These are phyloP conservation scores for Pyrocoelia pectoralis DNA, from an alignment of 2,888 invertebrate genomes.

Conservation along the genomic window DNA sequence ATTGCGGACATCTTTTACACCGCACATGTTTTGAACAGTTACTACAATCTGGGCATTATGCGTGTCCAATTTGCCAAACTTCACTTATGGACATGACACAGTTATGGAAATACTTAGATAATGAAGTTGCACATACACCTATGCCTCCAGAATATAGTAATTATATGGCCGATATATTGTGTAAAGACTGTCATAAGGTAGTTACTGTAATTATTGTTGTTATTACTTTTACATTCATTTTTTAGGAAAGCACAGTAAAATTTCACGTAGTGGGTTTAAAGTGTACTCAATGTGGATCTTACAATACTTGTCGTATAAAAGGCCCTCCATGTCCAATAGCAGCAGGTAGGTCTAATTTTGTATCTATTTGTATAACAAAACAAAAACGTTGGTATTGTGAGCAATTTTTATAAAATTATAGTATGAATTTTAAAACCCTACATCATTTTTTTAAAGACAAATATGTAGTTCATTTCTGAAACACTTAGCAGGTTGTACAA, in stretches of 20 bases:
- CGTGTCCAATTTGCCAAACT: constrained; percentile 88
- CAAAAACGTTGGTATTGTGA: too few species aligned
- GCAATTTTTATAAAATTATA: too few species aligned
- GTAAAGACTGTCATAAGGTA: constrained; percentile 93
- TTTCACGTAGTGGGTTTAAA: constrained; percentile 91
- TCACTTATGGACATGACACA: constrained; percentile 88
- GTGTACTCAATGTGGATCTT: constrained; percentile 87
- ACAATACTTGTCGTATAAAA: constrained; percentile 86
- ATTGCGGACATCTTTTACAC: constrained; percentile 89
- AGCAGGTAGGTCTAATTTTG: constrained; percentile 28
- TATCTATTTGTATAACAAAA: too few species aligned
- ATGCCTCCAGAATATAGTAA: constrained; percentile 86
- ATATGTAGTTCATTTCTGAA: too few species aligned
- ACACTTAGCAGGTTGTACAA: too few species aligned
- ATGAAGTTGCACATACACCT: constrained; percentile 80
- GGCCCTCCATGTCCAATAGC: constrained; percentile 59
- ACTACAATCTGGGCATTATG: constrained; percentile 79
- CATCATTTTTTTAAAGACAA: too few species aligned
- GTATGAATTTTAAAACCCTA: too few species aligned
- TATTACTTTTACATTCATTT: background rate
- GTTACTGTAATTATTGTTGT: background rate
- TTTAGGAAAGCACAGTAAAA: constrained; percentile 78
- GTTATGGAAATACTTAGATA: constrained; percentile 83
- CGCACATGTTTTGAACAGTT: constrained; percentile 85
- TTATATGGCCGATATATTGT: constrained; percentile 82